Conservation (phyloP, 1,140 invertebrate genomes). For the Apocrypta bakeri region DNA sequence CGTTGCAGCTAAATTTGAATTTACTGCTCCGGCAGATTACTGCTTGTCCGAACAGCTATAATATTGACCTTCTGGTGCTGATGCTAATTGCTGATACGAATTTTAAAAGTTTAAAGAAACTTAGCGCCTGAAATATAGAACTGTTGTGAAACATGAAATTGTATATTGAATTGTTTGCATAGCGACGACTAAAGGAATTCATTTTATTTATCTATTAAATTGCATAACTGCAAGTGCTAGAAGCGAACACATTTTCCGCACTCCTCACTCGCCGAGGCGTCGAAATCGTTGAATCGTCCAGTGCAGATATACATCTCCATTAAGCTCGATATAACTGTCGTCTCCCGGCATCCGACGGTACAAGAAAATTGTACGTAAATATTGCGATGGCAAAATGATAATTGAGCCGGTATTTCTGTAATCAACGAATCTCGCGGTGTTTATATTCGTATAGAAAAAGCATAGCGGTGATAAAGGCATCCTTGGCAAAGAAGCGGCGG, state of each 20-base stretch:
- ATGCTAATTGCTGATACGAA: conserved; percentile 22
- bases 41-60: not conserved
- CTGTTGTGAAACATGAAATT: no score
- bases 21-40: conserved; percentile 31
- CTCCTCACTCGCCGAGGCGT: not conserved
- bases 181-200: no score
- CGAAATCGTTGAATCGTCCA: not conserved
- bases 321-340: conserved; percentile 34
- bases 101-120: no score
- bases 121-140: no score
- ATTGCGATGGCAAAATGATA: conserved; percentile 30
- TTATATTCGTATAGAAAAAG: not conserved
- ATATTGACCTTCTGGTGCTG: conserved; percentile 6
- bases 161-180: no score
- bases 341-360: not conserved
- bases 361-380: conserved; percentile 38
- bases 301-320: conserved; percentile 35
- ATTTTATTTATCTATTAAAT: no score
- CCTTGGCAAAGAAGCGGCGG: conserved; percentile 29
- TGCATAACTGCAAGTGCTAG: no score
- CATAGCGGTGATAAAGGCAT: conserved; percentile 35
- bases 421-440: conserved; percentile 39
- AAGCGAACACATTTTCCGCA: conserved; percentile 6
- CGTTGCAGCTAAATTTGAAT: conserved; percentile 51
- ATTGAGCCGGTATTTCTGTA: conserved; percentile 40